Evolutionary conservation across 1,140 invertebrate genomes (phyloP).

Genomic region (Aporrectodea caliginosa): DNA sequence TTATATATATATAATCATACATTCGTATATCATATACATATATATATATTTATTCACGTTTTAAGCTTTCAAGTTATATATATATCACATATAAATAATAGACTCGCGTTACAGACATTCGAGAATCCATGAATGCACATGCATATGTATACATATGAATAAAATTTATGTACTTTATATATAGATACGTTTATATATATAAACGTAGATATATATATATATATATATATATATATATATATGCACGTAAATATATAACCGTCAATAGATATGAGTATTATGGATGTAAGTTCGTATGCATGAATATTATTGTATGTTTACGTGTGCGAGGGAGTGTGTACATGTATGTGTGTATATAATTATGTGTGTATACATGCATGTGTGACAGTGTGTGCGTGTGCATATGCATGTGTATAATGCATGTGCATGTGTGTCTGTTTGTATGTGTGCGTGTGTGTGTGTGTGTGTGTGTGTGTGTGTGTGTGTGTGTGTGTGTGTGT

Average conservation of each 20-base stretch:
- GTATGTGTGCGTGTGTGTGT: conserved; percentile 19
- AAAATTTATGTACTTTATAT: too few relatives aligned
- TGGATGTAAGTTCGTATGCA: too few relatives aligned
- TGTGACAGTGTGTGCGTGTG: neutral
- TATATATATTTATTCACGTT: too few relatives aligned
- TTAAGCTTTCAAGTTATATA: too few relatives aligned
- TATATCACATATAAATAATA: neutral
- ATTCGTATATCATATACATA: neutral
- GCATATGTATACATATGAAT: neutral
- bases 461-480: conserved; percentile 25
- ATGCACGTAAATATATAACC: neutral
- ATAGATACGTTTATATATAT: neutral
- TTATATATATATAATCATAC: neutral
- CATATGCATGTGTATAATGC: neutral
- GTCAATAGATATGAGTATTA: too few relatives aligned
- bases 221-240: neutral
- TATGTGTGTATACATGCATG: neutral
- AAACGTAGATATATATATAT: neutral
- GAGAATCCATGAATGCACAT: neutral
- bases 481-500: conserved; percentile 22
- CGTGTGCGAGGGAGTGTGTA: too few relatives aligned
- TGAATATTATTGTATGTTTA: too few relatives aligned
- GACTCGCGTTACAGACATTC: neutral
- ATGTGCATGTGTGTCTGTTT: neutral
- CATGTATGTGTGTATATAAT: neutral